These are phyloP conservation scores for Phallusia fumigata DNA, from an alignment of 23 tunicate genomes.

Conservation along the genomic window DNA sequence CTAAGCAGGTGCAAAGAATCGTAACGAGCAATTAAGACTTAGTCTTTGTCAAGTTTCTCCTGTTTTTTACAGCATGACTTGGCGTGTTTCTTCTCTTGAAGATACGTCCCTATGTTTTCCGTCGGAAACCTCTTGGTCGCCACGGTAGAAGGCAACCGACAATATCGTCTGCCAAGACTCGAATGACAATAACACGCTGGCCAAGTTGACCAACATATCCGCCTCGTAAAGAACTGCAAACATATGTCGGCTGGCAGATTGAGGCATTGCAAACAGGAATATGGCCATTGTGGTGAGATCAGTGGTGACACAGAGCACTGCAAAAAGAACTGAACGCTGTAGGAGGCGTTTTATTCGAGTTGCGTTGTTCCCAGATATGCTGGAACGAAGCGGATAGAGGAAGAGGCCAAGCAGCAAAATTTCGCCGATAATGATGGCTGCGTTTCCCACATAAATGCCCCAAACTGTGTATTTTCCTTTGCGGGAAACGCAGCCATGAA, in stretches of 20 bases:
- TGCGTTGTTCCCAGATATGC: neutral
- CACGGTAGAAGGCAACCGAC: too few species aligned
- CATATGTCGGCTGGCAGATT: neutral
- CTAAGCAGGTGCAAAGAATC: too few species aligned
- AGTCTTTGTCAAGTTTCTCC: too few species aligned
- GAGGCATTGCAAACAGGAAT: neutral
- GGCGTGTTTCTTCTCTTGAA: too few species aligned
- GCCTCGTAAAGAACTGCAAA: neutral
- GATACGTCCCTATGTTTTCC: too few species aligned
- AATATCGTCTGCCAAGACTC: slow-evolving; percentile 3
- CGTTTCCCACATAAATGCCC: neutral
- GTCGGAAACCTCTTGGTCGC: too few species aligned
- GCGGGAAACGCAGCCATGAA: neutral
- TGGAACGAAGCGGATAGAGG: neutral
- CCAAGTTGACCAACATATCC: neutral
- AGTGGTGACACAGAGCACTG: neutral
- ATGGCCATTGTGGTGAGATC: neutral
- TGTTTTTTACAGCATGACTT: too few species aligned
- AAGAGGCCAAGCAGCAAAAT: neutral
- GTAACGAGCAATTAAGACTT: too few species aligned
- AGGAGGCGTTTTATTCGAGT: neutral
- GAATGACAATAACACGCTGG: neutral
- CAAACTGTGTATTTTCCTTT: neutral
- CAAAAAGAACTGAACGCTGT: neutral
- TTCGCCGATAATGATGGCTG: neutral